phyloP scores from a whole-genome alignment of 2,888 invertebrate species.

The Anoplius nigerrimus region DNA sequence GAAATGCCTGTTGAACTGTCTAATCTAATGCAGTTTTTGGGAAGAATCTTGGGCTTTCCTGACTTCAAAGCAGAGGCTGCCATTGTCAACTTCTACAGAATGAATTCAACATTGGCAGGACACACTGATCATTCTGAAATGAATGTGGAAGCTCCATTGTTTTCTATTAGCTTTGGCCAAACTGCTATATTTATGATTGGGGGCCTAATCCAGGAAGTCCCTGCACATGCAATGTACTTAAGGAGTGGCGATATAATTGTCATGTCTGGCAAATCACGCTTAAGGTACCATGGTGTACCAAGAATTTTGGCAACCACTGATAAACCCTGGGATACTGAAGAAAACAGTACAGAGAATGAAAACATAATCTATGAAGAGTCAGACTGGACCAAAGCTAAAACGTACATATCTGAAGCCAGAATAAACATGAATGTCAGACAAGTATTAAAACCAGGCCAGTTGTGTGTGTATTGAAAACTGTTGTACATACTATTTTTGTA shows the following conservation, averaged over 20 bases:
- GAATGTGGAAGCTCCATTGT: constrained; percentile 89
- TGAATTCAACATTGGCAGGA: constrained; percentile 93
- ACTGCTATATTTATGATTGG: constrained; percentile 96
- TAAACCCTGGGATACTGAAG: constrained; percentile 76
- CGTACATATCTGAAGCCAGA: constrained; percentile 78
- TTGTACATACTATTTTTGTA: constrained; percentile 17
- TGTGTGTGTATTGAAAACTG: constrained; percentile 65
- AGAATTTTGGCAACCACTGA: constrained; percentile 81
- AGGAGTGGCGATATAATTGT: constrained; percentile 93
- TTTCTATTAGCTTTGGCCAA: constrained; percentile 97
- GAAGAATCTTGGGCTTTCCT: constrained; percentile 77
- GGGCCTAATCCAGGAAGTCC: constrained; percentile 82
- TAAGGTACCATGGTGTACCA: constrained; percentile 96
- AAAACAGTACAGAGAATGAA: constrained; percentile 35
- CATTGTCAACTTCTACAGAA: constrained; percentile 96
- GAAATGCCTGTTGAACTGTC: constrained; percentile 86
- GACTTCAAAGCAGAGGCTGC: constrained; percentile 91
- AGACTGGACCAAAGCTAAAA: constrained; percentile 63
- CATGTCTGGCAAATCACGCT: constrained; percentile 90
- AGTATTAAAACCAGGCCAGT: constrained; percentile 83
- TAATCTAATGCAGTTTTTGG: constrained; percentile 81
- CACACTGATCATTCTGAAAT: constrained; percentile 97
- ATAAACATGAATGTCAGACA: constrained; percentile 97
- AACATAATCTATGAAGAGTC: constrained; percentile 28
- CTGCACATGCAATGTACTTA: constrained; percentile 84